These are phyloP conservation scores for Vollenhovia emeryi DNA, from an alignment of 1,140 invertebrate species.

Conservation along the genomic window DNA sequence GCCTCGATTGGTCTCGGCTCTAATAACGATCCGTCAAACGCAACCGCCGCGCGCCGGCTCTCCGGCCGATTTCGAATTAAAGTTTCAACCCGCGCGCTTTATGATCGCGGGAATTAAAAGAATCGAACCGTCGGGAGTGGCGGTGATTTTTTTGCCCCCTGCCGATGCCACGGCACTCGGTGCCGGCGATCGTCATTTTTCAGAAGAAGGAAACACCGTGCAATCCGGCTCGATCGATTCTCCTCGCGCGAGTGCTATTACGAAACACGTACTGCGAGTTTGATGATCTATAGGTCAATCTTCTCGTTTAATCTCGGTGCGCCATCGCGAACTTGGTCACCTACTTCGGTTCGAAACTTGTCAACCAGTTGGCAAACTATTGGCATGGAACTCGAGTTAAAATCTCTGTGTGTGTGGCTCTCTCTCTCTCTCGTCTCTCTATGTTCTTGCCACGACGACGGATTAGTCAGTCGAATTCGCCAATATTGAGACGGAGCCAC, in stretches of 20 bases:
- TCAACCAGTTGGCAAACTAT: slow-evolving; percentile 72
- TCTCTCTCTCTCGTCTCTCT: neutral
- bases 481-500: slow-evolving; percentile 3
- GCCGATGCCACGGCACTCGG: neutral
- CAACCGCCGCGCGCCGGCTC: slow-evolving; percentile 22
- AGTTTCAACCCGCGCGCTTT: slow-evolving; percentile 39
- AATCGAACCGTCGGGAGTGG: neutral
- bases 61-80: slow-evolving; percentile 40
- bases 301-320: slow-evolving; percentile 49
- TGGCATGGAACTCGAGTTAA: slow-evolving; percentile 3
- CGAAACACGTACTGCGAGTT: slow-evolving; percentile 47
- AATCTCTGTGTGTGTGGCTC: slow-evolving; percentile 56
- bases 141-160: slow-evolving; percentile 20
- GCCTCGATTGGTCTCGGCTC: slow-evolving; percentile 25
- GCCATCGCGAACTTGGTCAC: slow-evolving; percentile 66
- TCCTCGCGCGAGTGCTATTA: slow-evolving; percentile 35
- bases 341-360: slow-evolving; percentile 67
- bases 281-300: slow-evolving; percentile 56
- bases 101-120: slow-evolving; percentile 48
- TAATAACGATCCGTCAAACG: slow-evolving; percentile 66
- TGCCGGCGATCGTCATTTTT: slow-evolving; percentile 41
- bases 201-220: slow-evolving; percentile 12
- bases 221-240: slow-evolving; percentile 31
- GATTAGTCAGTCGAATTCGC: slow-evolving; percentile 63
- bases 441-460: neutral